Conservation (phyloP, 2,797 vertebrate genomes). For the Tarsius wallacei region DNA sequence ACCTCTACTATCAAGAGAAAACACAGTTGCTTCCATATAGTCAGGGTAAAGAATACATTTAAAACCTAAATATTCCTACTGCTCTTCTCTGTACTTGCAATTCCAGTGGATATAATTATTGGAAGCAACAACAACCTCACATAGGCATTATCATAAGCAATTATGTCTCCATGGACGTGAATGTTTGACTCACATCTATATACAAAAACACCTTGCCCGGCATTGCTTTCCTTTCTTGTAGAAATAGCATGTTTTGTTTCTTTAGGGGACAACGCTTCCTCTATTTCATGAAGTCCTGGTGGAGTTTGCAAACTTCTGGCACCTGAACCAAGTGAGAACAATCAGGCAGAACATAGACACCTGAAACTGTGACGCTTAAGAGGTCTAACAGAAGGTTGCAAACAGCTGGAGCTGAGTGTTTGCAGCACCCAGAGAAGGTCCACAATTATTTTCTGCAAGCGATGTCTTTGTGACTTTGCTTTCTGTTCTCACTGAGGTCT, state of each 20-base stretch:
- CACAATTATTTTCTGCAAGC: background rate
- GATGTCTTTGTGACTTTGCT: background rate
- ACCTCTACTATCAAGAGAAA: background rate
- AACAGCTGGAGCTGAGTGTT: background rate
- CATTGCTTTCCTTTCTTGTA: background rate
- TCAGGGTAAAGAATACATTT: background rate
- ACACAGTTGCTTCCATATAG: background rate
- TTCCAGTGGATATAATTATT: background rate
- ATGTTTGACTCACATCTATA: background rate
- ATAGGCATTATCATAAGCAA: background rate
- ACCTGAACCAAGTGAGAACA: background rate
- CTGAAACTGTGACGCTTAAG: background rate
- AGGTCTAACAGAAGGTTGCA: background rate
- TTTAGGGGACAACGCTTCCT: background rate
- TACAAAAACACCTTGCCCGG: background rate
- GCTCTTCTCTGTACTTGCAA: background rate
- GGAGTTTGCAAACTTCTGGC: background rate
- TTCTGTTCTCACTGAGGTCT: background rate
- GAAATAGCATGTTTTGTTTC: background rate
- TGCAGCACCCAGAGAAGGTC: background rate
- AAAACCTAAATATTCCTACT: background rate
- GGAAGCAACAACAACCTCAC: background rate
- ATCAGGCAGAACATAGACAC: background rate
- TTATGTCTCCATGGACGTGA: background rate
- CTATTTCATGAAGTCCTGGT: background rate